phyloP scores from a whole-genome alignment of 2,797 vertebrate species.

The Acomys russatus region DNA sequence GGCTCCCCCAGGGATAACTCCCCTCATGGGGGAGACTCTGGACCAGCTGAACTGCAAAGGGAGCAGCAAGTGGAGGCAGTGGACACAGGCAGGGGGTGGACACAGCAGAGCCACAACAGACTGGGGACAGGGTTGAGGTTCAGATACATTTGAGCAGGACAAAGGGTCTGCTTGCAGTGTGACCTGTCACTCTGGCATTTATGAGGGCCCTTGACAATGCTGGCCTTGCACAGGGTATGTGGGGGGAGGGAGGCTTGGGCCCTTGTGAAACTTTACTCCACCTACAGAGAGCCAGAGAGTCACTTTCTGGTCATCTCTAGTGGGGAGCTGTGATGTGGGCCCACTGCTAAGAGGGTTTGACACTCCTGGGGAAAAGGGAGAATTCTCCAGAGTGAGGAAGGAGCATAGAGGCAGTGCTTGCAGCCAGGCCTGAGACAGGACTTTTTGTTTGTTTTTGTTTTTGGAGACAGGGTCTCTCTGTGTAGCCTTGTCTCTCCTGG shows the following conservation, averaged over 20 bases:
- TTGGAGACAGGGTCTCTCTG: no score
- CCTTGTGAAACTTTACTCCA: neutral
- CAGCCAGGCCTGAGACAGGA: neutral
- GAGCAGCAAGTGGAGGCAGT: accelerated
- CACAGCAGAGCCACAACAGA: neutral
- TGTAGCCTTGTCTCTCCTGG: no score
- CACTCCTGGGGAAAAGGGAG: neutral
- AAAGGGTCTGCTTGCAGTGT: no score
- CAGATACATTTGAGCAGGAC: neutral
- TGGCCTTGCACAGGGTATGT: accelerated
- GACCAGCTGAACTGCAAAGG: accelerated
- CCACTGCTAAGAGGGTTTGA: neutral
- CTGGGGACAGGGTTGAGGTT: neutral
- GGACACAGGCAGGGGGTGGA: neutral
- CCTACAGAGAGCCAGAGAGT: neutral
- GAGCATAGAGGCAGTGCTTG: neutral
- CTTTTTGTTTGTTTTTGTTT: no score
- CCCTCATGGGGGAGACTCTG: neutral
- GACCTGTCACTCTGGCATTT: neutral
- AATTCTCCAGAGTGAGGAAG: neutral
- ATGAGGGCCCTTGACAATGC: accelerated
- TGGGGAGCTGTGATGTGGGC: accelerated
- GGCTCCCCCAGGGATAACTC: accelerated
- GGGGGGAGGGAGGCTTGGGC: neutral
- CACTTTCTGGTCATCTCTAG: neutral